A percentile compares a stretch with the other conserved stretches of the same genome.
phyloP scores from a whole-genome alignment of 2,888 invertebrate species.

The Geotrupes spiniger region DNA sequence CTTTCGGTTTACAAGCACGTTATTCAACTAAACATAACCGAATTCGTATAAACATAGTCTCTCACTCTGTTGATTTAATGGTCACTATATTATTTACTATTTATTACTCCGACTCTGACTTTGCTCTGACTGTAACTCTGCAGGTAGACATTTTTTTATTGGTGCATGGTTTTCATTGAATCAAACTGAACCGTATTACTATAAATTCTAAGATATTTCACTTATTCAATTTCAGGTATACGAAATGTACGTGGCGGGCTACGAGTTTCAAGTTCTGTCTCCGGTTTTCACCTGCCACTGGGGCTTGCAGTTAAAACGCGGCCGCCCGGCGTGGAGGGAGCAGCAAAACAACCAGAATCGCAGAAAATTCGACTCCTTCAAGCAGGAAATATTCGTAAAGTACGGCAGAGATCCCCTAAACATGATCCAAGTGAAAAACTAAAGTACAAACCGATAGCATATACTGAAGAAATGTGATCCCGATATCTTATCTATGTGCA shows the following conservation, averaged over 20 bases:
- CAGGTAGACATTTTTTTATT: no score
- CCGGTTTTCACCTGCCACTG: conserved; percentile 89
- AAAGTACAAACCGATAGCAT: neutral
- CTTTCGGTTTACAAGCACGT: no score
- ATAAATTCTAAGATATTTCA: no score
- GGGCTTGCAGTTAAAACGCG: conserved; percentile 78
- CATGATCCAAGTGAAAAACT: conserved; percentile 40
- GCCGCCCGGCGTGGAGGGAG: conserved; percentile 81
- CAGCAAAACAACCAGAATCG: conserved; percentile 81
- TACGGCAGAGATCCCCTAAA: conserved; percentile 69
- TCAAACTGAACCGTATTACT: no score
- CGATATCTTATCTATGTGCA: conserved; percentile 4
- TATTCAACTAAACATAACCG: no score
- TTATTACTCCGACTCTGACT: no score
- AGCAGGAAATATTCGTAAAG: conserved; percentile 74
- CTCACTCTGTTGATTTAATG: no score
- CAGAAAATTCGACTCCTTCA: conserved; percentile 78
- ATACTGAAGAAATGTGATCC: neutral
- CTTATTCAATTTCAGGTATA: conserved; percentile 87
- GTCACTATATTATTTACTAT: no score
- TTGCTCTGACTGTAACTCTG: no score
- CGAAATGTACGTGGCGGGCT: conserved; percentile 88
- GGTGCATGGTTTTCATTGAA: no score
- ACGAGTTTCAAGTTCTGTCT: conserved; percentile 82
- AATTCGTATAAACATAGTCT: no score